Conservation (phyloP, 2,888 invertebrate genomes). For the Phlogophora meticulosa region DNA sequence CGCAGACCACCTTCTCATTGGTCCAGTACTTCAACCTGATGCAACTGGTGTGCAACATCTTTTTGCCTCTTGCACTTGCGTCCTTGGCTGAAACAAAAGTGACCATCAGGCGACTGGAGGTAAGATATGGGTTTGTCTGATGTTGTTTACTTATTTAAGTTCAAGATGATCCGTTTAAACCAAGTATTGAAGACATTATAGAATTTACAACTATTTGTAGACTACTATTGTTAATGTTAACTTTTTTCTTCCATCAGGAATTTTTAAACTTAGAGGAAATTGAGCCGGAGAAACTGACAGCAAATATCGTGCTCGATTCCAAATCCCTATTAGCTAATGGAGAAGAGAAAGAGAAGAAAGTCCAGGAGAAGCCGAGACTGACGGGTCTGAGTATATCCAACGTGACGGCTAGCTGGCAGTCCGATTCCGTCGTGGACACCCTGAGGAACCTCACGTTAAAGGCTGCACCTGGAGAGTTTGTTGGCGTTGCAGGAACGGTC, state of each 20-base stretch:
- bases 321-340: constrained; percentile 38
- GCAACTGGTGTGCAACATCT: constrained; percentile 92
- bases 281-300: constrained; percentile 68
- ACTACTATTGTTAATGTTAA: not conserved
- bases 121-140: constrained; percentile 64
- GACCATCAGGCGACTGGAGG: constrained; percentile 92
- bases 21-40: constrained; percentile 95
- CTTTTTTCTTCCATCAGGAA: constrained; percentile 73
- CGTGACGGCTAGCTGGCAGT: constrained; percentile 85
- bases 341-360: constrained; percentile 38
- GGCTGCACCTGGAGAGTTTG: constrained; percentile 90
- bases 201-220: too few relatives aligned
- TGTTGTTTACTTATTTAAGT: too few relatives aligned
- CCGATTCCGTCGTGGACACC: constrained; percentile 87
- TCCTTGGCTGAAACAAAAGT: constrained; percentile 92
- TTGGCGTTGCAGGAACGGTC: constrained; percentile 94
- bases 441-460: constrained; percentile 88
- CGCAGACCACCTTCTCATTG: constrained; percentile 94
- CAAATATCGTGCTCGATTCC: constrained; percentile 31
- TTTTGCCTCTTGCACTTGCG: constrained; percentile 91
- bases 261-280: constrained; percentile 86
- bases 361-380: constrained; percentile 49
- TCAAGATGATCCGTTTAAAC: too few relatives aligned
- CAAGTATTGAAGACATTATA: not conserved
- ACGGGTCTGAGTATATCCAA: constrained; percentile 79